These are phyloP conservation scores for Drosophila algonquin DNA, from an alignment of 2,888 invertebrate species.

Conservation along the genomic window DNA sequence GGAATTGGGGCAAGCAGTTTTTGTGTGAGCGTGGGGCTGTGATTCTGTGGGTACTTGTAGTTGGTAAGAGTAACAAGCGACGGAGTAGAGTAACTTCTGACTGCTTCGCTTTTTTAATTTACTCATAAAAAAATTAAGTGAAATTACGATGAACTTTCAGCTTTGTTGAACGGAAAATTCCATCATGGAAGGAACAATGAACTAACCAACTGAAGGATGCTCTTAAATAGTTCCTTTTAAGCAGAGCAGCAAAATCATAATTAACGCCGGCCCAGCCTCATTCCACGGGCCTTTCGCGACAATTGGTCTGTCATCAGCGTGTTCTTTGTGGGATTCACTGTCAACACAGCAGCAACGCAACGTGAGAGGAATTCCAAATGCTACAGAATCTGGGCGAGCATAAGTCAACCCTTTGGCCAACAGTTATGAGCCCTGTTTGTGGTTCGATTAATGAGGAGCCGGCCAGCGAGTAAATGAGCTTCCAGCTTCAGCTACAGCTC, in stretches of 20 bases:
- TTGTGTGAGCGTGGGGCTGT: slow-evolving; percentile 10
- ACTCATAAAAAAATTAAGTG: slow-evolving; percentile 60
- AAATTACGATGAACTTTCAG: slow-evolving; percentile 63
- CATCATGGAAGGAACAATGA: slow-evolving; percentile 5
- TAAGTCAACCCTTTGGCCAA: slow-evolving; percentile 43
- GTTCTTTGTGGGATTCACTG: slow-evolving; percentile 24
- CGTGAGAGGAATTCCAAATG: not conserved
- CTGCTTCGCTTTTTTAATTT: slow-evolving; percentile 69
- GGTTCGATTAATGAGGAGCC: slow-evolving; percentile 54
- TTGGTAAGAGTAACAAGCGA: slow-evolving; percentile 22
- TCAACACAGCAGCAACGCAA: slow-evolving; percentile 6
- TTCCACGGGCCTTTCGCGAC: slow-evolving; percentile 9
- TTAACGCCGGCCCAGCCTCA: not conserved
- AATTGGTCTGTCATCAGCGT: slow-evolving; percentile 35
- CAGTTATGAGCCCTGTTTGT: slow-evolving; percentile 43
- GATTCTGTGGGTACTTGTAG: slow-evolving; percentile 1
- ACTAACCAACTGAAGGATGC: no score
- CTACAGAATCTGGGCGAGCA: not conserved
- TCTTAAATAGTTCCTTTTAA: not conserved
- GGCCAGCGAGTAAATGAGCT: slow-evolving; percentile 36
- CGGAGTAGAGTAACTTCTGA: slow-evolving; percentile 6
- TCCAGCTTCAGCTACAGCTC: slow-evolving; percentile 13
- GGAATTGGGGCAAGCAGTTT: slow-evolving; percentile 26
- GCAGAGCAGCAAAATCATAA: slow-evolving; percentile 1
- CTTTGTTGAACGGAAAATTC: slow-evolving; percentile 1